Conservation (phyloP, 2,113 vertebrate genomes). For the sheep (Ovis aries) region ARS-UI_Ramb_v3.0 NC_056070.1:19074001-19074500, state of each 20-base stretch:
- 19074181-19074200: neutral
- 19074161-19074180: neutral
- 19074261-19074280: neutral
- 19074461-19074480: neutral
- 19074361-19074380: neutral
- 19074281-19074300: neutral
- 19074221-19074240: neutral
- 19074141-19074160: neutral
- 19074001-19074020: neutral
- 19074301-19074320: neutral
- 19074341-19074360: neutral
- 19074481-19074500: neutral
- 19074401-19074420: neutral
- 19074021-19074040: neutral
- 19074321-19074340: neutral
- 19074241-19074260: neutral
- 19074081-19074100: neutral
- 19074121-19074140: neutral
- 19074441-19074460: neutral
- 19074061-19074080: neutral
- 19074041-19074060: neutral
- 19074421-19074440: neutral
- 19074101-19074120: neutral
- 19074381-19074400: neutral
- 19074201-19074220: neutral